These are phyloP conservation scores for Drosophila prolongata DNA, from an alignment of 2,888 invertebrate species.

Conservation along the genomic window DNA sequence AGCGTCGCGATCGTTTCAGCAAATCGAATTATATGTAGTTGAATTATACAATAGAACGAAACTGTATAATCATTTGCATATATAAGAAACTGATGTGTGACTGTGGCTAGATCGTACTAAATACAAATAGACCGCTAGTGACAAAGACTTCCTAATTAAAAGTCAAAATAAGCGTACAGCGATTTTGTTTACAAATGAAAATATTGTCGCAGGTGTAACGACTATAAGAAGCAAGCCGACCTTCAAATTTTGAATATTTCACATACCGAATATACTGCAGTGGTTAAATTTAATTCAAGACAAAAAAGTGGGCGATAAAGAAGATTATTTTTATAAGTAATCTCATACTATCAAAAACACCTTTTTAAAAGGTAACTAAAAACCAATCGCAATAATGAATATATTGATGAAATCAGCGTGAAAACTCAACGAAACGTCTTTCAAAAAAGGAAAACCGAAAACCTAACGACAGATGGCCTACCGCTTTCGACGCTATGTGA, in stretches of 20 bases:
- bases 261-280: neutral
- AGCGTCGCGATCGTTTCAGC: slow-evolving; percentile 70
- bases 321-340: neutral
- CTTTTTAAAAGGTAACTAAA: neutral
- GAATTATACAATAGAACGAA: slow-evolving; percentile 16
- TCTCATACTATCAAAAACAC: too few species aligned
- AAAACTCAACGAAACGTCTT: slow-evolving; percentile 10
- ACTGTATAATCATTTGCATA: slow-evolving; percentile 38
- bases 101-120: slow-evolving; percentile 31
- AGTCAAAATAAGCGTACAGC: slow-evolving; percentile 6
- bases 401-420: neutral
- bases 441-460: slow-evolving; percentile 3
- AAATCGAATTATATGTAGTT: slow-evolving; percentile 40
- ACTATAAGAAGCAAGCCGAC: slow-evolving; percentile 45
- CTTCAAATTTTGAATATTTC: slow-evolving; percentile 41
- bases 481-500: slow-evolving; percentile 70
- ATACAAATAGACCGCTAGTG: slow-evolving; percentile 26
- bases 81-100: slow-evolving; percentile 29
- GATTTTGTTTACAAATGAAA: slow-evolving; percentile 14
- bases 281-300: slow-evolving; percentile 15
- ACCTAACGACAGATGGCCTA: slow-evolving; percentile 53
- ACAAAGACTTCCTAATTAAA: slow-evolving; percentile 57
- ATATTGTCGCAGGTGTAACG: slow-evolving; percentile 36
- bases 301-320: slow-evolving; percentile 12
- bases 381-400: neutral